A percentile compares a stretch with the other conserved stretches of the same genome.
Evolutionary conservation across 1,140 invertebrate species (phyloP).

Genomic region (Drosophila saltans): DNA sequence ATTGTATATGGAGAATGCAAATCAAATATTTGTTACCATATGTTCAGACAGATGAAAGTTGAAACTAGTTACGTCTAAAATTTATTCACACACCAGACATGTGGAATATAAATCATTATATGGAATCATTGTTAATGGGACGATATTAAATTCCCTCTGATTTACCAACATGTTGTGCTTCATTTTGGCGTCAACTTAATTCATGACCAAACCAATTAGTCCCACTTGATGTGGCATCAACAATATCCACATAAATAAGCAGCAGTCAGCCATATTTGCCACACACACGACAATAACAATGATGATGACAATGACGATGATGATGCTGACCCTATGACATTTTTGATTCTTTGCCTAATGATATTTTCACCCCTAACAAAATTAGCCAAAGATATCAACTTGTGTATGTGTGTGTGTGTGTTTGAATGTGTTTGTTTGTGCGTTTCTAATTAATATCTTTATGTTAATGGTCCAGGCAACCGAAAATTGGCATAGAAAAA

Average conservation of each 20-base stretch:
- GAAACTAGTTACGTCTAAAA: no score
- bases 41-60: no score
- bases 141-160: constrained; percentile 17
- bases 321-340: neutral
- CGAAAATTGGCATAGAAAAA: constrained; percentile 18
- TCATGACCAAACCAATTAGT: constrained; percentile 37
- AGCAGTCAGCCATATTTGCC: neutral
- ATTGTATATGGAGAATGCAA: neutral
- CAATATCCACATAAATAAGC: constrained; percentile 13
- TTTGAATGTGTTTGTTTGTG: neutral
- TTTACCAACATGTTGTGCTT: neutral
- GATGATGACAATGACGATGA: neutral
- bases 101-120: no score
- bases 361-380: constrained; percentile 17
- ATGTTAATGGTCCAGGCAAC: constrained; percentile 38
- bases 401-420: neutral
- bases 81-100: no score
- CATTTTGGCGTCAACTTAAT: constrained; percentile 12
- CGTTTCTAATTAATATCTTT: constrained; percentile 49
- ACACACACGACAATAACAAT: neutral
- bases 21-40: constrained; percentile 23
- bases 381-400: neutral
- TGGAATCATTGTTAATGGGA: no score
- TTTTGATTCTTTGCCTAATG: constrained; percentile 36
- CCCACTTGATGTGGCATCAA: constrained; percentile 42